These are phyloP conservation scores for Holothuria scabra DNA, from an alignment of 53 echinoderm and acorn worm species.

Conservation along the genomic window DNA sequence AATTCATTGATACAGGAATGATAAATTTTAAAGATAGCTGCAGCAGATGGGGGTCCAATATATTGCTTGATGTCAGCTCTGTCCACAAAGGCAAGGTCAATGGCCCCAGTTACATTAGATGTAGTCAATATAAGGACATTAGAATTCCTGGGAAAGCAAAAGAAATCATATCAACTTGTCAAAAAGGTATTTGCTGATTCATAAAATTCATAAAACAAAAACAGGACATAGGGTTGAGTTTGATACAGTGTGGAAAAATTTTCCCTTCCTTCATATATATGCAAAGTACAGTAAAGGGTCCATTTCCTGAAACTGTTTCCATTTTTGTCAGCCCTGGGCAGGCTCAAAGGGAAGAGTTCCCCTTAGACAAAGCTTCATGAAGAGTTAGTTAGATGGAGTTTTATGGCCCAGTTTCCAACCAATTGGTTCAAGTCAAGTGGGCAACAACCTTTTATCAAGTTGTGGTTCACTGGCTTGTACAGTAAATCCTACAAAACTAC, in stretches of 20 bases:
- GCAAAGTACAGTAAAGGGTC: too few relatives aligned
- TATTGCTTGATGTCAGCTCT: constrained; percentile 94
- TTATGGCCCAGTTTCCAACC: too few relatives aligned
- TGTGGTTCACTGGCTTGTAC: too few relatives aligned
- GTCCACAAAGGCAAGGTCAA: constrained; percentile 96
- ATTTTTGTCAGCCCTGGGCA: too few relatives aligned
- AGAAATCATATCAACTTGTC: background rate
- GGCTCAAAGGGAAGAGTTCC: too few relatives aligned
- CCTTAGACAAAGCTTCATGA: too few relatives aligned
- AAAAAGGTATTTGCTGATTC: background rate
- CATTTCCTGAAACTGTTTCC: too few relatives aligned
- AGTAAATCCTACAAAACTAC: too few relatives aligned
- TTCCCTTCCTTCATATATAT: too few relatives aligned
- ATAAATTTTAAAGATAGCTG: constrained; percentile 88
- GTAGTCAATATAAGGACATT: constrained; percentile 92
- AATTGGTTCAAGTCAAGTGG: too few relatives aligned
- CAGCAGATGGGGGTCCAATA: constrained; percentile 84
- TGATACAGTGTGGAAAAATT: background rate
- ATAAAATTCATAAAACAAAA: background rate
- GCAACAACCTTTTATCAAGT: too few relatives aligned
- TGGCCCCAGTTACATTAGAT: constrained; percentile 93
- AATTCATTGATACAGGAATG: constrained; percentile 89
- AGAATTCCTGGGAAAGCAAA: constrained; percentile 62
- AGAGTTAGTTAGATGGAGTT: too few relatives aligned
- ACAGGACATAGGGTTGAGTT: background rate